Percentiles rank a stretch among this genome's conserved stretches.
Conservation (phyloP, 2,113 vertebrate genomes). For the Dipodomys ordii region DNA sequence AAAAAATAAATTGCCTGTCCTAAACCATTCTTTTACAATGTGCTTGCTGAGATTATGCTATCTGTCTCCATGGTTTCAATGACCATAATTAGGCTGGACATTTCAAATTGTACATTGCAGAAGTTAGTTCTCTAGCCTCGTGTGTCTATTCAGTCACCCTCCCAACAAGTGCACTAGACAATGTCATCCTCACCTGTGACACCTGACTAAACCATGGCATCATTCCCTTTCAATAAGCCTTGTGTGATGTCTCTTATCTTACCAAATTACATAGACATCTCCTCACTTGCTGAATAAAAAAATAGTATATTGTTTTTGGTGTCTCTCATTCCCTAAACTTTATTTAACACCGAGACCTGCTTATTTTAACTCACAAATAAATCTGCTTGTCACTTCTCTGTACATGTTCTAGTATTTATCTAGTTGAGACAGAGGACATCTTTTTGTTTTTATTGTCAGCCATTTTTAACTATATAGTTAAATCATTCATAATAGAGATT, state of each 20-base stretch:
- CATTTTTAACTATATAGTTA: too few relatives aligned
- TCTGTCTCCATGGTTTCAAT: neutral
- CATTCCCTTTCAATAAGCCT: neutral
- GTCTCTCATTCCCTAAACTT: neutral
- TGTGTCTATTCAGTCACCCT: neutral
- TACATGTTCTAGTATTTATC: neutral
- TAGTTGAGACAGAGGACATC: too few relatives aligned
- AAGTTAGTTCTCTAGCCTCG: neutral
- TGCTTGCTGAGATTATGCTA: neutral
- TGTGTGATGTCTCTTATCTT: neutral
- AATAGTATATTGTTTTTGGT: neutral
- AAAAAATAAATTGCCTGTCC: neutral
- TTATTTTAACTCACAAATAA: neutral
- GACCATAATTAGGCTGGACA: neutral
- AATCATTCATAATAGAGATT: too few relatives aligned
- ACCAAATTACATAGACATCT: neutral
- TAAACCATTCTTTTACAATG: neutral
- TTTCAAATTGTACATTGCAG: neutral
- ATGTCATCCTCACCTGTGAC: neutral
- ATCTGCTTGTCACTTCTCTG: neutral
- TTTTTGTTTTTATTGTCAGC: too few relatives aligned
- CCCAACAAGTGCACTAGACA: rapidly evolving
- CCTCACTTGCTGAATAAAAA: neutral
- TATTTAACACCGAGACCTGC: neutral
- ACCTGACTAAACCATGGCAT: neutral